phyloP scores from a whole-genome alignment of 2,797 vertebrate species.

The Notamacropus eugenii region DNA sequence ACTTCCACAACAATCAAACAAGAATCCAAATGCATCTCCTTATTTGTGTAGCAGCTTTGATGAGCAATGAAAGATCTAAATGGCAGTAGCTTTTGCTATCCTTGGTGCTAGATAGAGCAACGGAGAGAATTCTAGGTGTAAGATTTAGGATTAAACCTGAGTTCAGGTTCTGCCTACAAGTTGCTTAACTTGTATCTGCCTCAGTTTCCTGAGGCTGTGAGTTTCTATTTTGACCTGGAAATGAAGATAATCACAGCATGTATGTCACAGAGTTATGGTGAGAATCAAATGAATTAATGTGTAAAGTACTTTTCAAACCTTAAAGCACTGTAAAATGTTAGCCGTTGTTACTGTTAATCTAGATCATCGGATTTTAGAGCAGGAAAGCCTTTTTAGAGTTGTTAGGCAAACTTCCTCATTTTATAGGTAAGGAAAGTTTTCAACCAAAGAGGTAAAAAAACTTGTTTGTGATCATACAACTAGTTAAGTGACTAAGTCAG shows the following conservation, averaged over 20 bases:
- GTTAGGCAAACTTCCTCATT: background rate
- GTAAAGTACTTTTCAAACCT: background rate
- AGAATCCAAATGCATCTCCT: background rate
- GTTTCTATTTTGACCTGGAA: background rate
- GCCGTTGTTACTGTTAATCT: too few relatives aligned
- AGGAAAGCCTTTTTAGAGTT: background rate
- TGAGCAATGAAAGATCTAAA: background rate
- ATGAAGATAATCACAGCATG: background rate
- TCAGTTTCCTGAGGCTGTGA: background rate
- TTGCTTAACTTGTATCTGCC: background rate
- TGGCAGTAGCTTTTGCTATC: background rate
- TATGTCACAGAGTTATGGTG: background rate
- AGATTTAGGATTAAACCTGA: background rate
- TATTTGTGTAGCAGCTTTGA: background rate
- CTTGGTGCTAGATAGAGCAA: background rate
- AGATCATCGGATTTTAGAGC: too few relatives aligned
- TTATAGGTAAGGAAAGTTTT: background rate
- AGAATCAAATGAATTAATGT: background rate
- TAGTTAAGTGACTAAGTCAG: background rate
- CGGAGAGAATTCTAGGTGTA: background rate
- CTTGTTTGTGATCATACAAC: background rate
- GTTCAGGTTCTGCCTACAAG: background rate
- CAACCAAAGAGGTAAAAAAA: background rate
- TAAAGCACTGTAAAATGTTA: too few relatives aligned
- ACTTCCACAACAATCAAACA: background rate